A percentile compares a stretch with the other conserved stretches of the same genome.
Evolutionary conservation across 2,888 invertebrate species (phyloP).

Genomic region (Euphydryas editha): DNA sequence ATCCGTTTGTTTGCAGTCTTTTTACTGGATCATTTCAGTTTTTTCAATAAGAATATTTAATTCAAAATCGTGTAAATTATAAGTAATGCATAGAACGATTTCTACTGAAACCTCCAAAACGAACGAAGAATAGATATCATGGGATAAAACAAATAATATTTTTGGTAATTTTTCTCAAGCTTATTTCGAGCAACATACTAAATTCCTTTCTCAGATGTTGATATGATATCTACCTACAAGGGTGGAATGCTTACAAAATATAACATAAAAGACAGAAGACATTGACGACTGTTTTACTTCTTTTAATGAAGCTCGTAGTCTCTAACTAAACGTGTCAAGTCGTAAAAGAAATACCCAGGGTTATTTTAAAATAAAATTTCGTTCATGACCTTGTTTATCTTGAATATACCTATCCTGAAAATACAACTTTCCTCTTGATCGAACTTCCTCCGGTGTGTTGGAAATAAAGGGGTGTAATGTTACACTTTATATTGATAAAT

Average conservation of each 20-base stretch:
- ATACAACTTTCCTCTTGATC: neutral
- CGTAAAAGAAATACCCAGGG: neutral
- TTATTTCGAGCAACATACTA: too few species aligned
- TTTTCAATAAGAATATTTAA: too few species aligned
- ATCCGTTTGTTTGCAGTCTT: too few species aligned
- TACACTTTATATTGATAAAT: too few species aligned
- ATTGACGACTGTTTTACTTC: neutral
- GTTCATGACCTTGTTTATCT: slow-evolving; percentile 1
- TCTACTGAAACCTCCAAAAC: too few species aligned
- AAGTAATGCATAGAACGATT: too few species aligned
- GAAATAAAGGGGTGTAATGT: neutral
- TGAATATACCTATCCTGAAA: neutral
- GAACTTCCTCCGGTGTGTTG: neutral
- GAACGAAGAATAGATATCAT: too few species aligned
- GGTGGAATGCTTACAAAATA: neutral
- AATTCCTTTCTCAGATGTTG: neutral
- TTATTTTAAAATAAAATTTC: neutral
- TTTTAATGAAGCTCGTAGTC: neutral
- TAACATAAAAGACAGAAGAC: neutral
- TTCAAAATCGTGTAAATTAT: too few species aligned
- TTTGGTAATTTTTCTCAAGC: too few species aligned
- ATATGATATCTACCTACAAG: neutral
- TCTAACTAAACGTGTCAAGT: neutral
- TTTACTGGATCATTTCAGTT: too few species aligned
- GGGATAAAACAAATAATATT: too few species aligned